These are phyloP conservation scores for Pammene aurita DNA, from an alignment of 2,888 invertebrate genomes.

Conservation along the genomic window DNA sequence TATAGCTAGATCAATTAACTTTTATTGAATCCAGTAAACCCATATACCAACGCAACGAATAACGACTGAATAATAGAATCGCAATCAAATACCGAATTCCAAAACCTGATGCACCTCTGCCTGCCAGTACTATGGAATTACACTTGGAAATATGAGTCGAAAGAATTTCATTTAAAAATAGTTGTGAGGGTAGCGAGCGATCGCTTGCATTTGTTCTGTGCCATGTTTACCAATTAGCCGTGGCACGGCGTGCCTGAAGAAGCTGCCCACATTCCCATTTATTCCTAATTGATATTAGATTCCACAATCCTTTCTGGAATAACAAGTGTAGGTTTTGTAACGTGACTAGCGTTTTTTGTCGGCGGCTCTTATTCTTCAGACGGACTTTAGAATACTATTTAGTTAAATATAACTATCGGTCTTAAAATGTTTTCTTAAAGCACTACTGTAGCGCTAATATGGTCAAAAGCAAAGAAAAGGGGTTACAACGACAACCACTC, in stretches of 20 bases:
- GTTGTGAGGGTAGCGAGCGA: slow-evolving; percentile 57
- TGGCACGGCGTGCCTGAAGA: slow-evolving; percentile 49
- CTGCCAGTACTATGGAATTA: slow-evolving; percentile 58
- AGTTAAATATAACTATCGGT: not conserved
- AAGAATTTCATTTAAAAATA: slow-evolving; percentile 80
- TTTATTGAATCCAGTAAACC: slow-evolving; percentile 21
- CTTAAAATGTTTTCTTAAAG: too few relatives aligned
- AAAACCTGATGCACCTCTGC: slow-evolving; percentile 58
- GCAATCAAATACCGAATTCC: slow-evolving; percentile 72
- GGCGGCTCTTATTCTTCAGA: not conserved
- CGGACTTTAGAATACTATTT: not conserved
- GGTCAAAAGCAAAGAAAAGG: too few relatives aligned
- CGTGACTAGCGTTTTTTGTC: slow-evolving; percentile 22
- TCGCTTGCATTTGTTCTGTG: slow-evolving; percentile 62
- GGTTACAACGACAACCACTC: too few relatives aligned
- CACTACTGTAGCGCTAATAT: too few relatives aligned
- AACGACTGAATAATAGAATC: slow-evolving; percentile 70
- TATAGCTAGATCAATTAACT: slow-evolving; percentile 28
- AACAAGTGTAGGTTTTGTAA: slow-evolving; percentile 26
- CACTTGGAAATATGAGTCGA: slow-evolving; percentile 68
- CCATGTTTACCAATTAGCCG: slow-evolving; percentile 74
- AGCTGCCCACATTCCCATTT: slow-evolving; percentile 55
- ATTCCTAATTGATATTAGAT: slow-evolving; percentile 63
- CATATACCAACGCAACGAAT: slow-evolving; percentile 54
- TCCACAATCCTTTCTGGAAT: slow-evolving; percentile 55